Evolutionary conservation across 2,888 invertebrate genomes (phyloP).

Genomic region (Drosophila mayaguana): DNA sequence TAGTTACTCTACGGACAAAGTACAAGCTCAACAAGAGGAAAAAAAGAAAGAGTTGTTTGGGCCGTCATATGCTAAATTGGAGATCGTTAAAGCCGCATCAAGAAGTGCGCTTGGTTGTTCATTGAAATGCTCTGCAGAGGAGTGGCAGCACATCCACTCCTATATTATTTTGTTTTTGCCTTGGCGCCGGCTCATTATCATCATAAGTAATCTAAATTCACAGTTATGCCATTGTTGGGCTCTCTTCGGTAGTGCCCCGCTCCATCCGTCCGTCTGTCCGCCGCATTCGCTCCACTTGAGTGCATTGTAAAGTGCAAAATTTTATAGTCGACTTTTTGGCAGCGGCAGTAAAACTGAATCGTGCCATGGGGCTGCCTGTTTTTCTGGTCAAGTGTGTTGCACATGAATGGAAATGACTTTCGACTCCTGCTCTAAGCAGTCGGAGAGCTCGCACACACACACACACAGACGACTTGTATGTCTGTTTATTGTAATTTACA

Average conservation of each 20-base stretch:
- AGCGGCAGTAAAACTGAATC: slow-evolving; percentile 36
- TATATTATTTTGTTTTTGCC: slow-evolving; percentile 31
- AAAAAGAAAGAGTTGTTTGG: slow-evolving; percentile 6
- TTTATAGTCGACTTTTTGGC: slow-evolving; percentile 65
- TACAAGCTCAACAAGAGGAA: not conserved
- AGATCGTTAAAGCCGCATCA: slow-evolving; percentile 65
- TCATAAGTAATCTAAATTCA: slow-evolving; percentile 78
- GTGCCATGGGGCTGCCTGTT: slow-evolving; percentile 23
- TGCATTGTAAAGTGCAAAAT: slow-evolving; percentile 63
- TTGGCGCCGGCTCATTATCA: slow-evolving; percentile 56
- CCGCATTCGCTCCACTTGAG: slow-evolving; percentile 30
- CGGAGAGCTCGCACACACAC: not conserved
- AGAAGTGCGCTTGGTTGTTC: slow-evolving; percentile 62
- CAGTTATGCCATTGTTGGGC: slow-evolving; percentile 61
- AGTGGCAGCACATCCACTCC: not conserved
- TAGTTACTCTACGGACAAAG: not conserved
- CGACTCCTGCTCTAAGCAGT: slow-evolving; percentile 18
- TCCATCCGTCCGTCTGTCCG: not conserved
- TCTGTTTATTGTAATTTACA: slow-evolving; percentile 59
- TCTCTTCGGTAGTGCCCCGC: not conserved
- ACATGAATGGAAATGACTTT: slow-evolving; percentile 49
- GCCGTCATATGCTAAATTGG: slow-evolving; percentile 46
- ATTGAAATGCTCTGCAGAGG: slow-evolving; percentile 27
- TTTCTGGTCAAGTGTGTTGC: slow-evolving; percentile 33
- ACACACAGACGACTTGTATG: not conserved